phyloP scores from a whole-genome alignment of 1,140 invertebrate genomes.

The Ylistrum balloti region DNA sequence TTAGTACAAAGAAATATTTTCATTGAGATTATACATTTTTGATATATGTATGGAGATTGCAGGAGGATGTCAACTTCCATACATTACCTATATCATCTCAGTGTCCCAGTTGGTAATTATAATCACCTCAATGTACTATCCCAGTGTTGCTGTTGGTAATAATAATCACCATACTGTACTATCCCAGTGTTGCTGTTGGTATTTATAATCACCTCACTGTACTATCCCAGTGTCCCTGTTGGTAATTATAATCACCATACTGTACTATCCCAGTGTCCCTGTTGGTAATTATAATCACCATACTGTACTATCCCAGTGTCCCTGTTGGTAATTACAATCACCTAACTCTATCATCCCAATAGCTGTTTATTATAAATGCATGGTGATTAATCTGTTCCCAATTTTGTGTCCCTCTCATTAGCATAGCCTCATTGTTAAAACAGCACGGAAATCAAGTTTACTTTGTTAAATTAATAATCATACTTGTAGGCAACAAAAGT shows the following conservation, averaged over 20 bases:
- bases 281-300: background rate
- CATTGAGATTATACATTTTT: background rate
- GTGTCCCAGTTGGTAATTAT: background rate
- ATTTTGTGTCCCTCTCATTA: no score
- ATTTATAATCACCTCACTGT: no score
- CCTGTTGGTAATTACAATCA: background rate
- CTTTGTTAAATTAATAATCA: no score
- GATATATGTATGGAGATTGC: background rate
- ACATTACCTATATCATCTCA: background rate
- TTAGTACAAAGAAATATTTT: background rate
- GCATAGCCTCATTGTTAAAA: background rate
- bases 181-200: no score
- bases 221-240: background rate
- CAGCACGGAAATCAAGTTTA: no score
- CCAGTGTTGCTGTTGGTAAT: background rate
- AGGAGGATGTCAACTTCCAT: background rate
- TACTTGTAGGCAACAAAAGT: no score
- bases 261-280: background rate
- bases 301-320: no score
- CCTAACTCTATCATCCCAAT: background rate
- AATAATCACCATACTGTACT: background rate
- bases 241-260: background rate
- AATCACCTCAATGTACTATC: background rate
- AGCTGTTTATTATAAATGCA: background rate
- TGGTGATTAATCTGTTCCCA: no score